These are phyloP conservation scores for Tangachromis dhanisi DNA, from an alignment of 2,113 vertebrate species.

Conservation along the genomic window DNA sequence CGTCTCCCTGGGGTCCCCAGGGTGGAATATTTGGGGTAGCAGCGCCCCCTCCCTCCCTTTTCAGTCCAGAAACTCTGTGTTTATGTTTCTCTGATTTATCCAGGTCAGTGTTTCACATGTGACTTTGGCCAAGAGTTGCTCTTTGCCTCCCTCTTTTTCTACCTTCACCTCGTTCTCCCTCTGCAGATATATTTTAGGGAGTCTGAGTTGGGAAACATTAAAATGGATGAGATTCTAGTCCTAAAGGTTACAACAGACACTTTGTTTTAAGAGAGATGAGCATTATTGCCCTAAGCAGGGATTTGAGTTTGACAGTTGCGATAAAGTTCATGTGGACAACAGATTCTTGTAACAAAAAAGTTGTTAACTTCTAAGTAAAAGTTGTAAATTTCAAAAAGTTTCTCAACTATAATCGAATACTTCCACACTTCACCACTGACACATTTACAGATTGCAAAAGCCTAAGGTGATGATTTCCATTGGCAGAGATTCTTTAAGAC, in stretches of 20 bases:
- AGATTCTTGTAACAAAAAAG: background rate
- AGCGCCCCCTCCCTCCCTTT: constrained; percentile 1
- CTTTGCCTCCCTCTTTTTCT: constrained; percentile 14
- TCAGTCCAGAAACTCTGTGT: constrained; percentile 45
- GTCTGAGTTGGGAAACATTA: constrained; percentile 47
- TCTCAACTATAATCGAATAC: background rate
- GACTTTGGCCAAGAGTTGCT: constrained; percentile 40
- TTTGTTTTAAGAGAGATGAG: constrained; percentile 31
- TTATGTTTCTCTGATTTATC: constrained; percentile 67
- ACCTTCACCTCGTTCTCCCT: constrained; percentile 4
- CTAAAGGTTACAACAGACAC: constrained; percentile 33
- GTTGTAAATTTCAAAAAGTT: background rate
- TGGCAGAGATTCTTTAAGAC: background rate
- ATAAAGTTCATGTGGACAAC: background rate
- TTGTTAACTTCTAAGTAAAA: background rate
- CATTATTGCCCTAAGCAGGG: background rate
- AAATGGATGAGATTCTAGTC: constrained; percentile 49
- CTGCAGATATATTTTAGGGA: constrained; percentile 46
- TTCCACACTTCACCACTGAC: background rate
- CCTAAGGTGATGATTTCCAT: background rate
- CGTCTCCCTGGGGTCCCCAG: constrained; percentile 13
- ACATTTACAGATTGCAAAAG: background rate
- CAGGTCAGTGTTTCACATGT: constrained; percentile 61
- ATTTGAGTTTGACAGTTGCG: constrained; percentile 5
- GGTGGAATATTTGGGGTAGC: constrained; percentile 54